These are phyloP conservation scores for Melipona bicolor DNA, from an alignment of 2,888 invertebrate species.

Conservation along the genomic window DNA sequence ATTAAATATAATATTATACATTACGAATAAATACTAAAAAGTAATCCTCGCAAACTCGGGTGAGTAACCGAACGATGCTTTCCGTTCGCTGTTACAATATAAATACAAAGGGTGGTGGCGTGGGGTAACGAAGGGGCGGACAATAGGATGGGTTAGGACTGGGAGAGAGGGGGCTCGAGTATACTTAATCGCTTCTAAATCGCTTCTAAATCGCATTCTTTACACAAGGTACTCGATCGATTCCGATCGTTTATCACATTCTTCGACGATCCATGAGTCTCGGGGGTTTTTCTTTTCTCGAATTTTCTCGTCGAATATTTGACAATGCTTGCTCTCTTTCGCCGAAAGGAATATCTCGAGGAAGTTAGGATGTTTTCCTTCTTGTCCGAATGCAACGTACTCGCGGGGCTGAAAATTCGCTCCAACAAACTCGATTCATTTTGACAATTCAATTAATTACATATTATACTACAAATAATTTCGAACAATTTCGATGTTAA, in stretches of 20 bases:
- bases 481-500: background rate
- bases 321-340: background rate
- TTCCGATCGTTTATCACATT: constrained; percentile 70
- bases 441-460: background rate
- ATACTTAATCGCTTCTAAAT: constrained; percentile 42
- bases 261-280: constrained; percentile 54
- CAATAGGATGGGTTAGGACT: background rate
- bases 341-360: constrained; percentile 37
- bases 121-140: background rate
- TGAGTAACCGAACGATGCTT: constrained; percentile 63
- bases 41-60: constrained; percentile 71
- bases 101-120: constrained; percentile 51
- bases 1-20: constrained; percentile 66
- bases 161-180: constrained; percentile 14
- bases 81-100: constrained; percentile 54
- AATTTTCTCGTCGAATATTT: constrained; percentile 26
- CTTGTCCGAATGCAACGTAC: background rate
- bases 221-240: constrained; percentile 54
- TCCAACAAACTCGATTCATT: background rate
- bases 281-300: background rate
- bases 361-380: constrained; percentile 28
- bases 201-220: constrained; percentile 46
- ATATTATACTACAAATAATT: background rate
- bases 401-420: constrained; percentile 14
- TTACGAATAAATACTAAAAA: constrained; percentile 73